These are phyloP conservation scores for Dipodomys merriami DNA, from an alignment of 2,113 vertebrate species.

Conservation along the genomic window DNA sequence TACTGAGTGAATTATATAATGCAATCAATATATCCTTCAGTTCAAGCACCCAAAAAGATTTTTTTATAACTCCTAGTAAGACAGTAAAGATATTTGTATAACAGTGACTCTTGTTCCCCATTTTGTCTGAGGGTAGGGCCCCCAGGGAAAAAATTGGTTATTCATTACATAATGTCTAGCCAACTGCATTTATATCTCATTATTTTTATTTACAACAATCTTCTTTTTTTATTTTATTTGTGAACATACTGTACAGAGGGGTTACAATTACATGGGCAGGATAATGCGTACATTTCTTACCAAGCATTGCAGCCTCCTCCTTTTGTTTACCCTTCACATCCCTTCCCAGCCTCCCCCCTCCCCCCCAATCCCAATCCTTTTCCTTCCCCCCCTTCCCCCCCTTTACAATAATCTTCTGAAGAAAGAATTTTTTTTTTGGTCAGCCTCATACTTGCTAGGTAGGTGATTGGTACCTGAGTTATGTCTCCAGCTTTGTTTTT, in stretches of 20 bases:
- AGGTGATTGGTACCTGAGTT: too few relatives aligned
- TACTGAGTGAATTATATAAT: slow-evolving; percentile 47
- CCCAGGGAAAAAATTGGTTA: background rate
- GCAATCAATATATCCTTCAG: slow-evolving; percentile 6
- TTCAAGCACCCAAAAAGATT: slow-evolving; percentile 40
- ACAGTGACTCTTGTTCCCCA: background rate
- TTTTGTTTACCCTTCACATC: too few relatives aligned
- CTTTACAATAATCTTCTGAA: background rate
- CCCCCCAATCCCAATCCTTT: too few relatives aligned
- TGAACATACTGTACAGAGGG: too few relatives aligned
- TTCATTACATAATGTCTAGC: background rate
- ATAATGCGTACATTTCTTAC: too few relatives aligned
- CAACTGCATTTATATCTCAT: background rate
- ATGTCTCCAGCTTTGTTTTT: too few relatives aligned
- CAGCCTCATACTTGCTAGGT: too few relatives aligned
- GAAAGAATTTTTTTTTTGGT: background rate
- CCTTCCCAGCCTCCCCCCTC: too few relatives aligned
- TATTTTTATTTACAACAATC: slow-evolving; percentile 3
- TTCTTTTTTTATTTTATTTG: too few relatives aligned
- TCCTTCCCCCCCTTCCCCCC: too few relatives aligned
- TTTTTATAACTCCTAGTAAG: background rate
- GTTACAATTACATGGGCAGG: too few relatives aligned
- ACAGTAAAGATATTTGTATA: slow-evolving; percentile 3
- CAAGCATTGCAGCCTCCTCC: too few relatives aligned
- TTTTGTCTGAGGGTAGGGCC: background rate